Percentiles rank a stretch among this genome's conserved stretches.
Evolutionary conservation across 2,797 vertebrate species (phyloP).

Genomic region (Sebastes variabilis): DNA sequence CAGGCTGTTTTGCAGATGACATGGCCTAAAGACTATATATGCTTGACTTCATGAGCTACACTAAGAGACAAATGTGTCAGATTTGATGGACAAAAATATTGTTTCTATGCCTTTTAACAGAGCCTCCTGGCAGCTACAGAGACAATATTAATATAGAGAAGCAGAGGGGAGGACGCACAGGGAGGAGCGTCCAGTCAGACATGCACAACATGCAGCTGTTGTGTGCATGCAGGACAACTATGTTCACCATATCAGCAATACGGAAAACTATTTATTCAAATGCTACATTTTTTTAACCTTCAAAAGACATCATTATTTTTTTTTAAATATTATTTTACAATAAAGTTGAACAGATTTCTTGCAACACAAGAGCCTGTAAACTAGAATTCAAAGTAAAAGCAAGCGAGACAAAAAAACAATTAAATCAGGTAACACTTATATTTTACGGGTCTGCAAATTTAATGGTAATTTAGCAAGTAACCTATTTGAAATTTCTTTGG

Average conservation of each 20-base stretch:
- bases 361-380: slow-evolving; percentile 64
- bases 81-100: slow-evolving; percentile 49
- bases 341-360: slow-evolving; percentile 58
- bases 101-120: slow-evolving; percentile 41
- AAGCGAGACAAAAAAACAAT: slow-evolving; percentile 22
- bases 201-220: slow-evolving; percentile 78
- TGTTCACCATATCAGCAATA: slow-evolving; percentile 66
- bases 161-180: slow-evolving; percentile 44
- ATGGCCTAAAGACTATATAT: slow-evolving; percentile 18
- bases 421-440: neutral
- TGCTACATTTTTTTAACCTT: slow-evolving; percentile 75
- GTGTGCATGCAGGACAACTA: slow-evolving; percentile 76
- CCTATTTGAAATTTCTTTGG: too few species aligned
- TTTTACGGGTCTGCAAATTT: too few species aligned
- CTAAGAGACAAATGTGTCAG: slow-evolving; percentile 44
- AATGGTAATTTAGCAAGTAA: too few species aligned
- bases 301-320: slow-evolving; percentile 30
- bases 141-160: slow-evolving; percentile 67
- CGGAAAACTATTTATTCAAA: slow-evolving; percentile 67
- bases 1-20: slow-evolving; percentile 35
- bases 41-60: slow-evolving; percentile 42
- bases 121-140: slow-evolving; percentile 45
- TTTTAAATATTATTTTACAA: slow-evolving; percentile 22
- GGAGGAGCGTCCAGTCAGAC: slow-evolving; percentile 51
- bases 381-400: slow-evolving; percentile 46